A percentile compares a stretch with the other conserved stretches of the same genome.
Conservation (phyloP, 2,113 vertebrate species). For the Apteryx owenii region DNA sequence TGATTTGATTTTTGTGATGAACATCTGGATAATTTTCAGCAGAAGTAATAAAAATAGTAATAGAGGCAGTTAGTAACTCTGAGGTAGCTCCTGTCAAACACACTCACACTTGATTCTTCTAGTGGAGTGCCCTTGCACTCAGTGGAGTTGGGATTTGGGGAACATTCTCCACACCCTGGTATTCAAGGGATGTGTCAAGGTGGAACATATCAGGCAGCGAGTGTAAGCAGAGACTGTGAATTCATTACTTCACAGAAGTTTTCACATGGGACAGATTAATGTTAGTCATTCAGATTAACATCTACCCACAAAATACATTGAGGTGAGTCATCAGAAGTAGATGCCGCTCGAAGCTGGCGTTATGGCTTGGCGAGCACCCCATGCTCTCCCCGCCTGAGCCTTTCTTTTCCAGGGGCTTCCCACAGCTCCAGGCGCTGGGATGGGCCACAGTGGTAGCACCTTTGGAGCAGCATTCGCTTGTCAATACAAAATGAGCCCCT, state of each 20-base stretch:
- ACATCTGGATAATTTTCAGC: not conserved
- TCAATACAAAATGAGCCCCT: not conserved
- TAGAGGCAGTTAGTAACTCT: not conserved
- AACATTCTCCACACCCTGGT: not conserved
- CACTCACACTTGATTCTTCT: not conserved
- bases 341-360: not conserved
- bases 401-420: not conserved
- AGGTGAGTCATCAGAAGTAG: not conserved
- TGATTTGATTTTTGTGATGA: not conserved
- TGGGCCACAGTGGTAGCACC: too few species aligned
- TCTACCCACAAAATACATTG: not conserved
- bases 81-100: not conserved
- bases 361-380: not conserved
- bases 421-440: not conserved
- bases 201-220: not conserved
- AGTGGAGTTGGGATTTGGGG: not conserved
- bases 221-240: not conserved
- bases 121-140: not conserved
- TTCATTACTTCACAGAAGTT: not conserved
- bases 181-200: not conserved
- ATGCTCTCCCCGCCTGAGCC: not conserved
- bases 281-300: not conserved
- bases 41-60: not conserved
- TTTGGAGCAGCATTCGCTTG: accelerated
- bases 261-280: not conserved